Conservation (phyloP, 2,113 vertebrate species). For the Hypomesus transpacificus region DNA sequence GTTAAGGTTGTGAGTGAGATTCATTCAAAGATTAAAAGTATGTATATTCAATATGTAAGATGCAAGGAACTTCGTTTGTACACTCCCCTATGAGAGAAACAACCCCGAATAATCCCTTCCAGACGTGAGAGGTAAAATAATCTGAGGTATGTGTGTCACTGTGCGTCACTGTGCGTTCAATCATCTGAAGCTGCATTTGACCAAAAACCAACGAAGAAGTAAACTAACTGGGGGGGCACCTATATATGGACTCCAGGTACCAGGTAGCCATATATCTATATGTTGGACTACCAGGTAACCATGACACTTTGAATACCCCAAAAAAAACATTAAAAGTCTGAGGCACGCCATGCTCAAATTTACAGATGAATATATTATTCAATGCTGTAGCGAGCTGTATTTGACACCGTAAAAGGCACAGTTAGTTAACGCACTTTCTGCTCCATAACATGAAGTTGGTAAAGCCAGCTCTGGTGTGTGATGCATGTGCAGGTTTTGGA, state of each 20-base stretch:
- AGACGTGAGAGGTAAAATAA: conserved; percentile 59
- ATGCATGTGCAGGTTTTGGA: neutral
- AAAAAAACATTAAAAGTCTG: conserved; percentile 15
- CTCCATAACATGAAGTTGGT: conserved; percentile 49
- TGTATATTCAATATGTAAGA: conserved; percentile 10
- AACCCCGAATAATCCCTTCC: conserved; percentile 34
- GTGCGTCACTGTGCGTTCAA: conserved; percentile 38
- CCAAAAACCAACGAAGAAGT: conserved; percentile 46
- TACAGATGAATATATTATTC: conserved; percentile 21
- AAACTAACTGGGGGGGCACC: conserved; percentile 14
- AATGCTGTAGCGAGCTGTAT: conserved; percentile 30
- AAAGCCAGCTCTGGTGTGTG: conserved; percentile 55
- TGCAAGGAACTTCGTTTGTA: conserved; percentile 13
- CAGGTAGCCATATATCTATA: conserved; percentile 19
- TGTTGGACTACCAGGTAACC: conserved; percentile 11
- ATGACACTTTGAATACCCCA: conserved; percentile 5
- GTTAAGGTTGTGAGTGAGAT: conserved; percentile 13
- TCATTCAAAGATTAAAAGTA: conserved; percentile 35
- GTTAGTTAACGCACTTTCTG: conserved; percentile 21
- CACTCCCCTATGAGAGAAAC: conserved; percentile 24
- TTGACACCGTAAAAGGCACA: conserved; percentile 31
- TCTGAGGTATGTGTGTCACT: conserved; percentile 57
- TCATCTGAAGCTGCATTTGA: conserved; percentile 38
- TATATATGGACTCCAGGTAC: neutral
- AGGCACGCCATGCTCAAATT: conserved; percentile 24